Percentiles rank a stretch among this genome's conserved stretches.
Evolutionary conservation across 2,797 vertebrate species (phyloP).

Genomic region (Anguilla pacifica): DNA sequence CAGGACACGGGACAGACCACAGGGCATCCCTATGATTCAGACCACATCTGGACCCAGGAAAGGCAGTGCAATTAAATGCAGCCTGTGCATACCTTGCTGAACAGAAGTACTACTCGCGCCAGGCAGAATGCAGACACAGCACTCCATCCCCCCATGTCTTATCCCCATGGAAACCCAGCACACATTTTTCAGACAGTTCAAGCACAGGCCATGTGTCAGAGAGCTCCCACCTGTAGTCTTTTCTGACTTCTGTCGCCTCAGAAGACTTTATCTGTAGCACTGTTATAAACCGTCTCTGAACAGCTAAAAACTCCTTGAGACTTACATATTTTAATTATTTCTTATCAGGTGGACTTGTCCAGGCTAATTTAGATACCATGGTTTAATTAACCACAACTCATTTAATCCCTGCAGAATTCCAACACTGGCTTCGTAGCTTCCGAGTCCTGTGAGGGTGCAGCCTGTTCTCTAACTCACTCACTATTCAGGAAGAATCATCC

Average conservation of each 20-base stretch:
- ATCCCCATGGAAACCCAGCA: slow-evolving; percentile 31
- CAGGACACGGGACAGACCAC: slow-evolving; percentile 46
- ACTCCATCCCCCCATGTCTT: slow-evolving; percentile 16
- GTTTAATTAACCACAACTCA: background rate
- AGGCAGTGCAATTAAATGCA: slow-evolving; percentile 37
- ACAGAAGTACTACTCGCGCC: slow-evolving; percentile 38
- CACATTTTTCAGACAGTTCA: slow-evolving; percentile 34
- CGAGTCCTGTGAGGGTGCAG: background rate
- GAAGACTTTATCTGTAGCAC: slow-evolving; percentile 55
- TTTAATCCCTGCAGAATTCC: background rate
- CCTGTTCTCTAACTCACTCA: background rate
- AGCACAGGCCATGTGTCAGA: slow-evolving; percentile 20
- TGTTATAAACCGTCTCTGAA: slow-evolving; percentile 45
- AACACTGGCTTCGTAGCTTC: background rate
- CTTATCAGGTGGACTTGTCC: slow-evolving; percentile 51
- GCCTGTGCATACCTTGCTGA: slow-evolving; percentile 59
- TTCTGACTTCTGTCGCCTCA: slow-evolving; percentile 50
- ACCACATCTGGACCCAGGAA: slow-evolving; percentile 64
- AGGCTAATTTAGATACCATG: background rate
- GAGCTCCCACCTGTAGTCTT: slow-evolving; percentile 16
- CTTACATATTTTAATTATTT: slow-evolving; percentile 46
- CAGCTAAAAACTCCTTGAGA: slow-evolving; percentile 47
- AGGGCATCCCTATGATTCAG: slow-evolving; percentile 55
- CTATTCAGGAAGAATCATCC: background rate
- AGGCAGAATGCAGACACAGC: background rate